These are phyloP conservation scores for Cryptotermes secundus DNA, from an alignment of 1,140 invertebrate genomes.

Conservation along the genomic window DNA sequence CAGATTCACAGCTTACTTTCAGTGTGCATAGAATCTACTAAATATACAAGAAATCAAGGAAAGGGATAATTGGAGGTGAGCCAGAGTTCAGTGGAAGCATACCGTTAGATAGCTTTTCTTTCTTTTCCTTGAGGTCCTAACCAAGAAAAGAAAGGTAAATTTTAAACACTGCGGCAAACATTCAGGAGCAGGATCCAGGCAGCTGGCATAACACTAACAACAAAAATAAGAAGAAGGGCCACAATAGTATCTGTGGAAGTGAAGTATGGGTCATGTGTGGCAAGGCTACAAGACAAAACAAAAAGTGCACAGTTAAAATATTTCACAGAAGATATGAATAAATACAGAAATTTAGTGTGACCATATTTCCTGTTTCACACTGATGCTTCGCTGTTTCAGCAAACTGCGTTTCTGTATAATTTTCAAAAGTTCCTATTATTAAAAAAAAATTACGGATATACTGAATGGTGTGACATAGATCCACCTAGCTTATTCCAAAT, in stretches of 20 bases:
- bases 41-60: too few relatives aligned
- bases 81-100: too few relatives aligned
- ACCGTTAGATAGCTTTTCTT: neutral
- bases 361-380: neutral
- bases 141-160: neutral
- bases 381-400: too few relatives aligned
- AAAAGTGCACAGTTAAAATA: neutral
- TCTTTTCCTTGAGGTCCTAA: neutral
- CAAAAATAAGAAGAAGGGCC: neutral
- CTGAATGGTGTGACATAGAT: too few relatives aligned
- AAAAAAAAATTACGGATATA: too few relatives aligned
- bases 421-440: too few relatives aligned
- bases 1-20: too few relatives aligned
- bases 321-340: conserved; percentile 31
- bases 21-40: too few relatives aligned
- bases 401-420: too few relatives aligned
- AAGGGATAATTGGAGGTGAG: too few relatives aligned
- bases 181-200: conserved; percentile 9
- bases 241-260: neutral
- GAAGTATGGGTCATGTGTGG: neutral
- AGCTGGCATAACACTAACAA: neutral
- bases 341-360: neutral
- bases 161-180: neutral
- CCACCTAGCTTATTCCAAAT: too few relatives aligned
- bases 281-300: conserved; percentile 25